phyloP scores from a whole-genome alignment of 2,113 vertebrate genomes.

The Anas platyrhynchos region DNA sequence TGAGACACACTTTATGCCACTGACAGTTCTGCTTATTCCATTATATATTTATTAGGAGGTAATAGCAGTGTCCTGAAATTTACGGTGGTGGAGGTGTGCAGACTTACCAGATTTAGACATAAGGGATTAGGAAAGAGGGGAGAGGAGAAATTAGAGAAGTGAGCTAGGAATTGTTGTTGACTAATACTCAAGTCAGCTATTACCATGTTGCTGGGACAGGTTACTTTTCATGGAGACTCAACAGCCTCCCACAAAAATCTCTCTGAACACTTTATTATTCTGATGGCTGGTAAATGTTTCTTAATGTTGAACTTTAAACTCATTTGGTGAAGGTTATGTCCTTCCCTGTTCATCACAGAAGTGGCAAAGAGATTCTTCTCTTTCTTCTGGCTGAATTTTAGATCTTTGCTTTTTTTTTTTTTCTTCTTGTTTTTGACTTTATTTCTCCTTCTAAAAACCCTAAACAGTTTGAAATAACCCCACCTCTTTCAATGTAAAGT shows the following conservation, averaged over 20 bases:
- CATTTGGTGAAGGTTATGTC: not conserved
- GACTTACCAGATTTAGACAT: not conserved
- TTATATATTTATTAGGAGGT: not conserved
- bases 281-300: not conserved
- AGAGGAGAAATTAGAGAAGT: not conserved
- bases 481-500: not conserved
- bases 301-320: not conserved
- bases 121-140: not conserved
- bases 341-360: not conserved
- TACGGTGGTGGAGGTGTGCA: not conserved
- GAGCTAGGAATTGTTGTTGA: not conserved
- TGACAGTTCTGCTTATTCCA: not conserved
- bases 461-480: not conserved
- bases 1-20: not conserved
- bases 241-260: not conserved
- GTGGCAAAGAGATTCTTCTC: not conserved
- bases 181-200: not conserved
- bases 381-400: not conserved
- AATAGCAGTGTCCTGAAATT: not conserved
- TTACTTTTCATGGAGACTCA: not conserved
- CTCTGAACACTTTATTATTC: not conserved
- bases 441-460: not conserved
- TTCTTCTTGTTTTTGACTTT: not conserved
- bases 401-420: not conserved
- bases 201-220: not conserved